Base-by-base conservation (phyloP, 1,140 invertebrate genomes). In the Chrysopa pallens region DNA sequence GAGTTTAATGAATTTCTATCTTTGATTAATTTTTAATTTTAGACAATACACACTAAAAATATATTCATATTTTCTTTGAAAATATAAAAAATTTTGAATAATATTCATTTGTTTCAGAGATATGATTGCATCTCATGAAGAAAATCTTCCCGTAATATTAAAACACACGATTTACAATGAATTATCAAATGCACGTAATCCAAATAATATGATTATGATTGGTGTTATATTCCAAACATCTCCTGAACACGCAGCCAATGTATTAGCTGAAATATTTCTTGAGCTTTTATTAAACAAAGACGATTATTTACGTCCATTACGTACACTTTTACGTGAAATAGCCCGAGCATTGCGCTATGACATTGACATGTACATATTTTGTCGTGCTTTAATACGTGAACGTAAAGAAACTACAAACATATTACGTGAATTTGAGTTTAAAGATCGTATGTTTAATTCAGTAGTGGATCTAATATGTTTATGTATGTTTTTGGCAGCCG, bases 101-200 rank as follows among this genome's bases (percentile, higher is more conserved):
- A 14, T 44, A 15, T 38, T 47, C 44, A 28, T 36, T 40, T 36
- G 49, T 58, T 56, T n/a, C 56, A 80, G 77, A 51, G 84, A 88
- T 59, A 70, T 88, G 61, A 69, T 87, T 39, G 62, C 67, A 28
- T 74, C 76, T 9, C 80, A 85, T 57, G 73, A 80, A 6, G 82
- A 86, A 13, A 92, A 94, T 55, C 61, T 95, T 7, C 70, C 74
- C 27, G 81, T 82, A n/a, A 76, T 94, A 31, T 62, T 97, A 45
- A 92, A 88, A 48, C 80, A 90, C 52, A 91, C 90, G 0, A 82
- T 96, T 47, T 92, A 91, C 62, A 96, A 96, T 63, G 92, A 97
- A 66, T 65, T 97, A 29, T 92, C 89, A 0, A 81, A 83, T 52
- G 76, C 80, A 6, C 72, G 91, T 38, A 94, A 93, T 69, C 85